These are phyloP conservation scores for Benthosema pterotum DNA, from an alignment of 2,797 vertebrate species.

Conservation along the genomic window DNA sequence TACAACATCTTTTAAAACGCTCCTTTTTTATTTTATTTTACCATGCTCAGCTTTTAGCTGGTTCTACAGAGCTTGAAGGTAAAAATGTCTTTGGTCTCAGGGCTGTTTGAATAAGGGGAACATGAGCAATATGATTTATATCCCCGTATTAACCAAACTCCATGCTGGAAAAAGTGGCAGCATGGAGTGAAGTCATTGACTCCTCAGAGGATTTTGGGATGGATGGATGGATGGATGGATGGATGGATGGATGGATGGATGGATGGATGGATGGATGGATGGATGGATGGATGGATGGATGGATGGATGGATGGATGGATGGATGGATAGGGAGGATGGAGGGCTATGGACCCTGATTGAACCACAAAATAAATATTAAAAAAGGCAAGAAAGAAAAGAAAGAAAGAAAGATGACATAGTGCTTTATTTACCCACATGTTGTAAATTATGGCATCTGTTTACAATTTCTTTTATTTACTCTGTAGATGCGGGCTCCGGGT, in stretches of 20 bases:
- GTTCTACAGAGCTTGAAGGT: conserved; percentile 42
- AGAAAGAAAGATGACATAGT: conserved; percentile 62
- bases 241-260: conserved; percentile 6
- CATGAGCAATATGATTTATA: conserved; percentile 54
- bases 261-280: conserved; percentile 12
- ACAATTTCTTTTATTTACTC: conserved; percentile 78
- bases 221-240: conserved; percentile 11
- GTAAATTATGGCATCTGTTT: conserved; percentile 77
- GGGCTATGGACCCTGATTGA: conserved; percentile 59
- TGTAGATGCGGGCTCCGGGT: conserved; percentile 65
- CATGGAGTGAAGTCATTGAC: conserved; percentile 54
- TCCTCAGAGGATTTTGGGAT: conserved; percentile 42
- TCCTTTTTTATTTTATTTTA: conserved; percentile 1
- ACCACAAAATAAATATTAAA: conserved; percentile 62
- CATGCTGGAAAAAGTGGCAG: conserved; percentile 59
- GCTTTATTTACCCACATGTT: conserved; percentile 75
- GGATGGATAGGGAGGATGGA: conserved; percentile 15
- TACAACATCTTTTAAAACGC: conserved; percentile 28
- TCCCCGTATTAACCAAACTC: conserved; percentile 39
- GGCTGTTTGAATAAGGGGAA: conserved; percentile 23
- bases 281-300: conserved; percentile 23
- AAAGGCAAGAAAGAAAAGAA: not conserved
- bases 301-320: conserved; percentile 19
- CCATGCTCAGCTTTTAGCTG: conserved; percentile 20
- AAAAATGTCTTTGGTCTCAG: conserved; percentile 50